phyloP scores from a whole-genome alignment of 2,797 vertebrate genomes.

The Rallus crepitans region DNA sequence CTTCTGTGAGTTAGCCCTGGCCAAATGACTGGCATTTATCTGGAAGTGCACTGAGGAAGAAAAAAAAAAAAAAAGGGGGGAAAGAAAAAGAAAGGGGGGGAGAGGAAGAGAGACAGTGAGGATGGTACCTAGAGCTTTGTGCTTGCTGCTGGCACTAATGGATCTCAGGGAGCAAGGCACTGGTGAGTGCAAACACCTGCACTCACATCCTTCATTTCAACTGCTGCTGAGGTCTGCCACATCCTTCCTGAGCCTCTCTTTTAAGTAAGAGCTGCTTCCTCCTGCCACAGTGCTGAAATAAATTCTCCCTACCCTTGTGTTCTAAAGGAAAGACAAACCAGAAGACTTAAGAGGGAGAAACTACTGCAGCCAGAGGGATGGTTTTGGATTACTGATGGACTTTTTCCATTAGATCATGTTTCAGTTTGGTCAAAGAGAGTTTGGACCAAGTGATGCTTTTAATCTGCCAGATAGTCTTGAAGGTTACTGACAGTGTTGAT shows the following conservation, averaged over 20 bases:
- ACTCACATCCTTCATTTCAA: constrained; percentile 39
- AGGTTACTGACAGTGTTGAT: background rate
- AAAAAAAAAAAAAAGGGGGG: background rate
- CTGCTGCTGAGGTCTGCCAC: background rate
- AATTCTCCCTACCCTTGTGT: background rate
- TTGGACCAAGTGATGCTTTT: fast-evolving
- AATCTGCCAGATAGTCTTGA: background rate
- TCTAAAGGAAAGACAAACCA: constrained; percentile 20
- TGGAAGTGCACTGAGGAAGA: constrained; percentile 80
- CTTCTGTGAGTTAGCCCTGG: constrained; percentile 93
- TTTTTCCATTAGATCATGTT: background rate
- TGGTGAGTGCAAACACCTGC: constrained; percentile 81
- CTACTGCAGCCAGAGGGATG: background rate
- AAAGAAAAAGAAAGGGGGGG: background rate
- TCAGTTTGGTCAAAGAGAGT: background rate
- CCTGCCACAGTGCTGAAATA: background rate
- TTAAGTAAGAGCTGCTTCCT: constrained; percentile 3
- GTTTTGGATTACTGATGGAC: background rate
- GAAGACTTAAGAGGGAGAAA: background rate
- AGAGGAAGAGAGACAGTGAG: constrained; percentile 40
- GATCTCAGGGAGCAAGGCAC: constrained; percentile 40
- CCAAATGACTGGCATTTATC: constrained; percentile 98
- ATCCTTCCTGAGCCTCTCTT: background rate
- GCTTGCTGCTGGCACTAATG: constrained; percentile 81
- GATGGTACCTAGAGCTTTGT: constrained; percentile 80